Conservation (phyloP, 2,888 invertebrate species). For the Nephrotoma flavescens region DNA sequence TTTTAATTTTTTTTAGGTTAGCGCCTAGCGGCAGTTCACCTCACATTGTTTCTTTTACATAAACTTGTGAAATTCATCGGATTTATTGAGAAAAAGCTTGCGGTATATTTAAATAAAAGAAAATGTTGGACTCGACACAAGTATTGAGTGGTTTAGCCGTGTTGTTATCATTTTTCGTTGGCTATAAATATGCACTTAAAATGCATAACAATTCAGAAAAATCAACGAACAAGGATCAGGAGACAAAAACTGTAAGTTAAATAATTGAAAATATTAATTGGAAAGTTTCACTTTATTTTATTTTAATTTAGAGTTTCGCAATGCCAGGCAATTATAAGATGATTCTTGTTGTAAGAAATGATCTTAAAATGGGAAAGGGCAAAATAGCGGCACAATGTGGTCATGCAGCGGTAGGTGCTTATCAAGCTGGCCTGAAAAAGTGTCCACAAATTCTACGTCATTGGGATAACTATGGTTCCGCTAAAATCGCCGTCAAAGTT, state of each 20-base stretch:
- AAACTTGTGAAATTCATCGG: not conserved
- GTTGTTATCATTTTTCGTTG: conserved; percentile 30
- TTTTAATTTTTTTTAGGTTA: not conserved
- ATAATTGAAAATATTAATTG: not conserved
- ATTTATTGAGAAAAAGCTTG: not conserved
- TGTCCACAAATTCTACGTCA: conserved; percentile 41
- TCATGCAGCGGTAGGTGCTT: conserved; percentile 86
- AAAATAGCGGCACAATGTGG: conserved; percentile 89
- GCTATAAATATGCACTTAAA: conserved; percentile 28
- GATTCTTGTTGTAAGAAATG: conserved; percentile 74
- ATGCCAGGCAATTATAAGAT: conserved; percentile 54
- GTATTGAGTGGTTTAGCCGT: conserved; percentile 30
- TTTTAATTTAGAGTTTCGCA: conserved; percentile 10
- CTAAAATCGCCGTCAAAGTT: conserved; percentile 73
- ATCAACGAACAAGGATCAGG: not conserved
- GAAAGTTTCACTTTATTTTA: not conserved
- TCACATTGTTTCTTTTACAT: not conserved
- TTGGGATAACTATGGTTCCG: conserved; percentile 59
- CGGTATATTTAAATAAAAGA: conserved; percentile 7
- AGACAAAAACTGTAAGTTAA: not conserved
- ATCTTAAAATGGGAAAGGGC: conserved; percentile 89
- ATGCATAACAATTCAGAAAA: conserved; percentile 11
- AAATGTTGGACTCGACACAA: conserved; percentile 26
- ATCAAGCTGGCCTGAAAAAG: conserved; percentile 48
- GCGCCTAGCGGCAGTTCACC: not conserved